Percentiles rank a stretch among this genome's conserved stretches.
phyloP scores from a whole-genome alignment of 2,113 vertebrate genomes.

The Ptilorrhoa leucosticta region DNA sequence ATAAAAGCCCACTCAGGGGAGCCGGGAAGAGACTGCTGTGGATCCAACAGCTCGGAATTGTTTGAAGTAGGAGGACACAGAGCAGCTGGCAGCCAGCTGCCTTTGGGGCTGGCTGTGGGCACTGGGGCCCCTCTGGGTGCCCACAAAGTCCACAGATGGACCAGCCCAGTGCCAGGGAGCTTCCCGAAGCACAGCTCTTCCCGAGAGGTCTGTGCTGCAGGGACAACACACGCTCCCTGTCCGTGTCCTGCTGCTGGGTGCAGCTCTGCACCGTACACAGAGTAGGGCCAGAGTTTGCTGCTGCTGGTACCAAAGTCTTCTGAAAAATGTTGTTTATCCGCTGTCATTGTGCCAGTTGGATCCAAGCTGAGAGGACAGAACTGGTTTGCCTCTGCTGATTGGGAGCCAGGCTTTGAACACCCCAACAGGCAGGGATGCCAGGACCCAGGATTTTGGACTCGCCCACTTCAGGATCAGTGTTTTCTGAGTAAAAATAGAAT shows the following conservation, averaged over 20 bases:
- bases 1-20: not conserved
- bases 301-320: not conserved
- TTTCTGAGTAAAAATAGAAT: slow-evolving; percentile 28
- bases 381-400: not conserved
- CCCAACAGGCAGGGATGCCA: not conserved
- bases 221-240: not conserved
- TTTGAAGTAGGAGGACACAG: not conserved
- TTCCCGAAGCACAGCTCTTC: not conserved
- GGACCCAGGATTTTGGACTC: not conserved
- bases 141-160: not conserved
- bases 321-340: not conserved
- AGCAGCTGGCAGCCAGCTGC: not conserved
- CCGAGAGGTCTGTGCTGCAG: not conserved
- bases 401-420: not conserved
- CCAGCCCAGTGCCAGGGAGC: not conserved
- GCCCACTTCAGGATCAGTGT: not conserved
- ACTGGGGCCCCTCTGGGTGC: not conserved
- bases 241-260: not conserved
- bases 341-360: not conserved
- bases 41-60: not conserved
- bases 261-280: not conserved
- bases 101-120: not conserved
- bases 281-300: not conserved
- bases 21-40: not conserved
- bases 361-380: not conserved